Evolutionary conservation across 2,888 invertebrate genomes (phyloP).

Genomic region (Gymnosoma rotundatum): DNA sequence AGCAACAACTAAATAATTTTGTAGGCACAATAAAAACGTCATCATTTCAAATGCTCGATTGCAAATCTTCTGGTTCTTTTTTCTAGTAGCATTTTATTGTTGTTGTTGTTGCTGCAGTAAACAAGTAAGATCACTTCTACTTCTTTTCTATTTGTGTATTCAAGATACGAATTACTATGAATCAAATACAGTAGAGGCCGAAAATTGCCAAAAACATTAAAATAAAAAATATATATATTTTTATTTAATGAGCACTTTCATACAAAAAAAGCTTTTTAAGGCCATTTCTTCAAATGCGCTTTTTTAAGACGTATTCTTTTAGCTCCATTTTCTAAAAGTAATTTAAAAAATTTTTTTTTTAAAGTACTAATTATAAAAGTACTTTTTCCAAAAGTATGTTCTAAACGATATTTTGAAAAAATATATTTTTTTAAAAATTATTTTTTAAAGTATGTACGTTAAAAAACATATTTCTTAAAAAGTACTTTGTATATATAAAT

Average conservation of each 20-base stretch:
- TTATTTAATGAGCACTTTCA: too few species aligned
- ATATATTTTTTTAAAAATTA: background rate
- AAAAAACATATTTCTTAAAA: background rate
- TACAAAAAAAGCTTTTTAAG: too few species aligned
- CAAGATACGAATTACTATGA: conserved; percentile 4
- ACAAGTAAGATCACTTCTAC: conserved; percentile 49
- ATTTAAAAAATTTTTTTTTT: too few species aligned
- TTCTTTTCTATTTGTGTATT: background rate
- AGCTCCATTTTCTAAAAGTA: too few species aligned
- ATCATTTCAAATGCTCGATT: conserved; percentile 66
- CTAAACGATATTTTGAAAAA: background rate
- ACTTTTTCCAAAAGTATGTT: background rate
- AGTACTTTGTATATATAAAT: background rate
- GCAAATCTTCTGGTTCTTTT: conserved; percentile 40
- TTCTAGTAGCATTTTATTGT: conserved; percentile 14
- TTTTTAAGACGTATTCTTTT: too few species aligned
- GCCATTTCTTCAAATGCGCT: too few species aligned
- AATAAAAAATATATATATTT: too few species aligned
- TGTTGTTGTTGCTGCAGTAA: conserved; percentile 3
- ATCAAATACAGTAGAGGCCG: conserved; percentile 13
- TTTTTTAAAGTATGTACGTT: background rate
- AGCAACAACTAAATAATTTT: conserved; percentile 29
- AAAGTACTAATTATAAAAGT: background rate
- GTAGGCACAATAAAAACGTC: conserved; percentile 69
- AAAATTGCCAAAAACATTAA: background rate